phyloP scores from a whole-genome alignment of 1,140 invertebrate species.

The Anthonomus grandis region DNA sequence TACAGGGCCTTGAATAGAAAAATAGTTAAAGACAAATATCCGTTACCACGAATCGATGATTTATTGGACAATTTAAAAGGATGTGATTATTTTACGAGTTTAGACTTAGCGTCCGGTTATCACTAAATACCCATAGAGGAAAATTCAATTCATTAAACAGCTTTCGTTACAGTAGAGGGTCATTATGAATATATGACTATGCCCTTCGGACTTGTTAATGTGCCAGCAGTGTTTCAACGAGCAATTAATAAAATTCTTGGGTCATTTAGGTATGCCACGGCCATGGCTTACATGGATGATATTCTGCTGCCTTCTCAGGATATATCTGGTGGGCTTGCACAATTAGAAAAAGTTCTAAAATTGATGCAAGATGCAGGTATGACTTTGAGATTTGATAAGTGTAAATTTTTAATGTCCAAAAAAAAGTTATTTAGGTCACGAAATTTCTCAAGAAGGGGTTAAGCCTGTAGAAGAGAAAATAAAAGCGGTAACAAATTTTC shows the following conservation, averaged over 20 bases:
- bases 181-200: slow-evolving; percentile 51
- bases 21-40: slow-evolving; percentile 41
- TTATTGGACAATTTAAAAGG: slow-evolving; percentile 28
- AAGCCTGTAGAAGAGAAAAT: too few species aligned
- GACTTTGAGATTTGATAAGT: too few species aligned
- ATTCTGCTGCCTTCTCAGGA: too few species aligned
- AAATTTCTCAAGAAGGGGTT: too few species aligned
- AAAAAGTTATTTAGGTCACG: too few species aligned
- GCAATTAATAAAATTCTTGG: slow-evolving; percentile 36
- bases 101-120: slow-evolving; percentile 46
- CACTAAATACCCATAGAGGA: slow-evolving; percentile 36
- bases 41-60: slow-evolving; percentile 39
- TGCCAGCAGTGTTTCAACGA: slow-evolving; percentile 24
- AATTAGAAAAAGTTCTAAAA: too few species aligned
- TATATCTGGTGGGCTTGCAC: too few species aligned
- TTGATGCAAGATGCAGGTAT: too few species aligned
- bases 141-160: slow-evolving; percentile 34
- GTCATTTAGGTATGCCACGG: slow-evolving; percentile 25
- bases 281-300: slow-evolving; percentile 32
- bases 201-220: slow-evolving; percentile 37
- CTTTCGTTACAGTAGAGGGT: slow-evolving; percentile 34
- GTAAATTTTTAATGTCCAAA: too few species aligned
- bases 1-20: slow-evolving; percentile 50
- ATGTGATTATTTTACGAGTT: slow-evolving; percentile 29
- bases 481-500: too few species aligned